Conservation (phyloP, 2,113 vertebrate species). For the Notechis scutatus region DNA sequence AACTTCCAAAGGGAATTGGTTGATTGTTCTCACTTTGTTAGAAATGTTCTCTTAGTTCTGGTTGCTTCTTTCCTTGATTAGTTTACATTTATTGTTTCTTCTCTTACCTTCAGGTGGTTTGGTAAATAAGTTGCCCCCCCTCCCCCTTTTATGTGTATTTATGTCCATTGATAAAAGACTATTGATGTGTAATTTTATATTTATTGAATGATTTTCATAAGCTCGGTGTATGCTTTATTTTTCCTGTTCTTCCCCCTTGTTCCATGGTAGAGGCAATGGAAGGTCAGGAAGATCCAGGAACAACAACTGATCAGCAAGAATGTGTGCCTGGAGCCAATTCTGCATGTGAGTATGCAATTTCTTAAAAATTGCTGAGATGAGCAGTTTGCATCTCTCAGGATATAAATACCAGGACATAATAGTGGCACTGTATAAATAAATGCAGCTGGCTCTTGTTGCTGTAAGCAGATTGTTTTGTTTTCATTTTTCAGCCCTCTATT, state of each 20-base stretch:
- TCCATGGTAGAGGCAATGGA: conserved; percentile 34
- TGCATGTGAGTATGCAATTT: conserved; percentile 32
- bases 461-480: not conserved
- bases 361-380: not conserved
- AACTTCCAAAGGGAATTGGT: not conserved
- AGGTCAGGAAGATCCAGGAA: conserved; percentile 38
- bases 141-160: not conserved
- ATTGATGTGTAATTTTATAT: not conserved
- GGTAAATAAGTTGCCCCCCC: not conserved
- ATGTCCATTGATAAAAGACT: not conserved
- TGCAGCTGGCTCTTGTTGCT: not conserved
- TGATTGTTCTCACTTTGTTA: not conserved
- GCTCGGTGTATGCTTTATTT: conserved; percentile 1
- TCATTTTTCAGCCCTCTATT: not conserved
- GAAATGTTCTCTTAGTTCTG: not conserved
- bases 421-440: not conserved
- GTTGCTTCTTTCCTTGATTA: not conserved
- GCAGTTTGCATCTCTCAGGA: not conserved
- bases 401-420: not conserved
- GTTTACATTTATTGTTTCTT: not conserved
- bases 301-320: not conserved
- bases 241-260: not conserved
- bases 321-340: conserved; percentile 28
- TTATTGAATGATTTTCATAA: not conserved
- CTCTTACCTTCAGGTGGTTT: not conserved